Evolutionary conservation across 2,797 vertebrate species (phyloP), one percentile per base, ranked within the genome.

Genomic region (Cyclura pinguis): DNA sequence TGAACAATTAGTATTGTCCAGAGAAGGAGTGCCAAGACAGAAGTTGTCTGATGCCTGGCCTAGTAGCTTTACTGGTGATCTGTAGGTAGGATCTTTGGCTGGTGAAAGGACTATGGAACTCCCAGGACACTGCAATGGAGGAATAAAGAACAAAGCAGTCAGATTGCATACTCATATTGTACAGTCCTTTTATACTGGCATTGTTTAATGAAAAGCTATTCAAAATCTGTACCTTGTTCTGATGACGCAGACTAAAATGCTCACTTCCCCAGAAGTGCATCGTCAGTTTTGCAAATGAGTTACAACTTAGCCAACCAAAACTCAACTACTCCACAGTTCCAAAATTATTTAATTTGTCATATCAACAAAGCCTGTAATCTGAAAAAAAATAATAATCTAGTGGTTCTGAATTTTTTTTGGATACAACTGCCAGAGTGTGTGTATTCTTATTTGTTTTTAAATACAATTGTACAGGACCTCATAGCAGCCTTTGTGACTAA

Each of bases 121-220:
- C 82, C 42, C 88, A 83, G 87, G 1, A 73, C 87, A 89, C 16
- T 76, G 67, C 82, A 80, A 29, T 29, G 32, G 20, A 90, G 91
- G 90, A 88, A 92, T 73, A 91, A 83, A 87, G 80, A 47, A 89
- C 35, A 86, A 72, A 87, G 29, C 16, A 73, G 32, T 88, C 29
- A 73, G 14, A 82, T 59, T 42, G 92, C 76, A 82, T 77, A 86
- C 59, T 89, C 13, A 42, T 85, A 38, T 50, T 47, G 20, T 80
- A 90, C 55, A 62, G 85, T 72, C 76, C 4, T 86, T 93, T 85
- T 59, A 52, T 91, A 69, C 8, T 86, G 55, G n/a, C 80, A 2
- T 50, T 87, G 18, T 81, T 89, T 74, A 84, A 94, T 29, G 59
- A 91, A 69, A 85, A 94, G 87, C 8, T 52, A 35, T 32, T 52